Conservation (phyloP, 2,113 vertebrate genomes). For the Suncus etruscus region DNA sequence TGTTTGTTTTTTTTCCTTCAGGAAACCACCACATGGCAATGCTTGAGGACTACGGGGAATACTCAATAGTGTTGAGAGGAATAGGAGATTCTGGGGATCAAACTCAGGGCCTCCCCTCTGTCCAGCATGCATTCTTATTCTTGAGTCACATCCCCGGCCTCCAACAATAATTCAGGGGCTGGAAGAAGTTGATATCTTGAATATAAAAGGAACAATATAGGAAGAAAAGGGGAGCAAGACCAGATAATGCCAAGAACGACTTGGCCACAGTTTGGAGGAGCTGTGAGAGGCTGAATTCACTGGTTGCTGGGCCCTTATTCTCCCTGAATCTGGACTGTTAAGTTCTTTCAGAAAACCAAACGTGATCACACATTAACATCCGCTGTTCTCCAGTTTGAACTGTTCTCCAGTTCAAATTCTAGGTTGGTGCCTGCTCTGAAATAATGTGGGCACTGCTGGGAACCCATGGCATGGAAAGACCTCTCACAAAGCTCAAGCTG, state of each 20-base stretch:
- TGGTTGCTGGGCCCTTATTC: background rate
- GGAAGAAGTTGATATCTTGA: background rate
- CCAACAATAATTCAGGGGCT: too few species aligned
- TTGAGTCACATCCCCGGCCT: too few species aligned
- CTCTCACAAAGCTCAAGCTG: background rate
- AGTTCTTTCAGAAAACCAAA: conserved; percentile 11
- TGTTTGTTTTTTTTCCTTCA: too few species aligned
- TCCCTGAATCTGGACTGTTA: background rate
- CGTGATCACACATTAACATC: background rate
- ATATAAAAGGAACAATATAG: background rate
- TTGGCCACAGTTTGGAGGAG: background rate
- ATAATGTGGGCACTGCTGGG: background rate
- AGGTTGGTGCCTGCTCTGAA: conserved; percentile 11
- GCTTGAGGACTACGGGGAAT: too few species aligned
- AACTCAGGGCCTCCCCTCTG: background rate
- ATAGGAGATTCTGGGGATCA: background rate
- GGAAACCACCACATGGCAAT: too few species aligned
- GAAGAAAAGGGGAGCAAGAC: background rate
- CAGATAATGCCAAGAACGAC: background rate
- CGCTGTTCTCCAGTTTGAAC: background rate
- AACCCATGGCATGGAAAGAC: background rate
- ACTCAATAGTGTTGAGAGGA: too few species aligned
- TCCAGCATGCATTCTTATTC: too few species aligned
- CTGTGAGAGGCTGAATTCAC: background rate
- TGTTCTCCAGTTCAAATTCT: background rate